Evolutionary conservation across 2,797 vertebrate species (phyloP).

Genomic region (Protonibea diacanthus): DNA sequence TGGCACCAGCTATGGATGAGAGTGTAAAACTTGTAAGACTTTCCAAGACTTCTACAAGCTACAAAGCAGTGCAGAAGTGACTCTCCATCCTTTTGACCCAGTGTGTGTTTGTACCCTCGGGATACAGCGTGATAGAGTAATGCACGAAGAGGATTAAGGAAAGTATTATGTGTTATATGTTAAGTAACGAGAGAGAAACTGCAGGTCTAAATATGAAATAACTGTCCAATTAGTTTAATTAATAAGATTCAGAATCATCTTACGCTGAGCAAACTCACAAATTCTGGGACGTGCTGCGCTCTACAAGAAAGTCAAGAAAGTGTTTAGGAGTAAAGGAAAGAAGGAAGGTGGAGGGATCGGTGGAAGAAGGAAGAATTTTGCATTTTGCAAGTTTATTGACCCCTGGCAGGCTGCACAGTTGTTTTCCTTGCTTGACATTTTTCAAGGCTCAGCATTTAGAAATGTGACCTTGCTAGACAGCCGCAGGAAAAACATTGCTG

Average conservation of each 20-base stretch:
- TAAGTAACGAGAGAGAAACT: not conserved
- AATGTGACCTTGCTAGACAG: constrained; percentile 64
- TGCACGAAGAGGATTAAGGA: not conserved
- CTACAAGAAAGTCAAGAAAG: constrained; percentile 8
- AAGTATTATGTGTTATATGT: not conserved
- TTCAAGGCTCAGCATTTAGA: constrained; percentile 64
- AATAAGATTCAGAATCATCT: not conserved
- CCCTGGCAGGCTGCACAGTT: constrained; percentile 56
- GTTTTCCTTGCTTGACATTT: constrained; percentile 61
- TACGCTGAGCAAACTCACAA: not conserved
- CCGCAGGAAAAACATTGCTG: constrained; percentile 34
- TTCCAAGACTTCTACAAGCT: not conserved
- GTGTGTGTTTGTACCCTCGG: not conserved
- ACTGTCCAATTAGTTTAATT: too few species aligned
- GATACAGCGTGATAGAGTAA: too few species aligned
- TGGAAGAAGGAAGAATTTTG: constrained; percentile 31
- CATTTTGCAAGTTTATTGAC: constrained; percentile 64
- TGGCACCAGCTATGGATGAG: not conserved
- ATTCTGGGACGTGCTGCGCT: not conserved
- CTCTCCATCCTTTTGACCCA: too few species aligned
- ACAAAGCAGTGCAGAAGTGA: not conserved
- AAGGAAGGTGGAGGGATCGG: constrained; percentile 10
- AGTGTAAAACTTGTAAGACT: not conserved
- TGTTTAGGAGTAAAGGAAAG: constrained; percentile 25
- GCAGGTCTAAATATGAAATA: not conserved